Base-by-base conservation (phyloP, 2,888 invertebrate species). In the Liopterus haemorrhoidalis region DNA sequence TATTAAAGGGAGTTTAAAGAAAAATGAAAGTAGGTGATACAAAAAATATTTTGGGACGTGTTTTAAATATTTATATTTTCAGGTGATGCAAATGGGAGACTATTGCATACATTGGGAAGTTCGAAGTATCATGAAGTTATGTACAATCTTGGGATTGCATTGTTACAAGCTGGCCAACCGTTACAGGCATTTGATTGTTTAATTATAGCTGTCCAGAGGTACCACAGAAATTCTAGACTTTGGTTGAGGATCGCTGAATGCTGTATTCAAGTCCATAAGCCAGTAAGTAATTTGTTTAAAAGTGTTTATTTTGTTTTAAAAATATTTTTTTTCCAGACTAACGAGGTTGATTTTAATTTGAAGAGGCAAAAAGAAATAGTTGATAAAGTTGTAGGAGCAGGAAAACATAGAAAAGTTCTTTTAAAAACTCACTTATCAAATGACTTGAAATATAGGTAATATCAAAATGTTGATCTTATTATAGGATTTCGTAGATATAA, bases 201-300 rank as follows among this genome's bases (percentile, higher is more conserved):
- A 30, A 80, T 89, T 9, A 84, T 91, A 65, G 88, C 88, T 2
- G 81, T 90, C 0, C 81, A 90, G 51, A 79, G 85, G 46, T 89
- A 86, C 59, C 89, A 88, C 49, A 83, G 84, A 56, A 94, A 93
- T 67, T 87, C 94, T 3, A 74, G 88, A 43, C 74, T 96, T 27
- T 97, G 96, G 95, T 71, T 93, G 45, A 76, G 95, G 57, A 72
- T 96, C 58, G 93, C 95, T 0, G 96, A 96, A 68, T 92, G 94
- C 61, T 92, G 92, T 64, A 85, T 92, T 31, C 73, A 71, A 67
- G 65, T 69, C n/a, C 69, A 74, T 52, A 75, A 75, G 63, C 66
- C 67, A 59, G 73, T 73, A 58, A 59, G 58, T 43, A 33, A 30
- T 40, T 28, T 45, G 18, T 41, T 4, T 12, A 32, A 3, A 14